Percentiles rank a stretch among this genome's conserved stretches.
Evolutionary conservation across 37 sponge, comb jelly and placozoan species (phyloP).

Genomic region (Corticium candelabrum): DNA sequence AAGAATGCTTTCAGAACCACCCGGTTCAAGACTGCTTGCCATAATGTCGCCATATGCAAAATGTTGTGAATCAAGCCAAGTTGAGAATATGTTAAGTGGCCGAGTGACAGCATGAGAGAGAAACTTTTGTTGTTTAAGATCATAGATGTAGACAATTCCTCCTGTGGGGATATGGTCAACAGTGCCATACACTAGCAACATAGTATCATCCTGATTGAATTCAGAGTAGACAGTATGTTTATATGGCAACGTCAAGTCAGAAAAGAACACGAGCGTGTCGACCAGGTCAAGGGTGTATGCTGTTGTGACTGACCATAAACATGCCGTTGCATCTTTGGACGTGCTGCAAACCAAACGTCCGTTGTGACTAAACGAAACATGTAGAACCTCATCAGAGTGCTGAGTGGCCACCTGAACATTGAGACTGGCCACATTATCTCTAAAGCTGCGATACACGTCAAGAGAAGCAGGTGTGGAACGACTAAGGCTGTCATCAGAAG

Average conservation of each 20-base stretch:
- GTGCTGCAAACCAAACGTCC: background rate
- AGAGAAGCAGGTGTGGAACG: background rate
- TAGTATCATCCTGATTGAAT: background rate
- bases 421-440: background rate
- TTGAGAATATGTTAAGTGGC: too few relatives aligned
- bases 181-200: background rate
- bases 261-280: background rate
- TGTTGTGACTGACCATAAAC: background rate
- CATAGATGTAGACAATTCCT: too few relatives aligned
- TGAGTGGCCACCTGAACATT: background rate
- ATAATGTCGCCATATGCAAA: too few relatives aligned
- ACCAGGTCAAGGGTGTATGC: background rate
- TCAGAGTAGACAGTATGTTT: background rate
- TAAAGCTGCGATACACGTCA: background rate
- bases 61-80: too few relatives aligned
- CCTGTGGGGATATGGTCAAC: too few relatives aligned
- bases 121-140: too few relatives aligned
- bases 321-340: background rate
- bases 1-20: too few relatives aligned
- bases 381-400: background rate
- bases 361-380: background rate
- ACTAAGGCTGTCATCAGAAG: background rate
- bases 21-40: too few relatives aligned
- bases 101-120: too few relatives aligned
- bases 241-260: background rate